Evolutionary conservation across 2,797 vertebrate genomes (phyloP).

Genomic region (Poecilia gillii): DNA sequence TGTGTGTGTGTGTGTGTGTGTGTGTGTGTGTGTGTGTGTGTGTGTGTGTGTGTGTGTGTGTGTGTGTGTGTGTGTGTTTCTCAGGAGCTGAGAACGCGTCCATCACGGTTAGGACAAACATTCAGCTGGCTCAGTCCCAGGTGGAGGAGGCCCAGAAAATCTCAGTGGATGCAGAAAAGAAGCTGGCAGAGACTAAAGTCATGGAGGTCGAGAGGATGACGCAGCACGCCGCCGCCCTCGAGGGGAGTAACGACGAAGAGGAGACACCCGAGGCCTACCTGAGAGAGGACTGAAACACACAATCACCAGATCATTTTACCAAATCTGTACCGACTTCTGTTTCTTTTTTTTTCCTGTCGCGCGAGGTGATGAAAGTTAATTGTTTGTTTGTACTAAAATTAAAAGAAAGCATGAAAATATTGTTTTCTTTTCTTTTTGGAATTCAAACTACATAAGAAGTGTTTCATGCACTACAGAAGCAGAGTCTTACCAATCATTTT

Average conservation of each 20-base stretch:
- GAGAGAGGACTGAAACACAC: constrained; percentile 87
- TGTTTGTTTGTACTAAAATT: neutral
- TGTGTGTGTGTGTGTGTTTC: constrained; percentile 9
- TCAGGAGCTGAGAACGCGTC: constrained; percentile 92
- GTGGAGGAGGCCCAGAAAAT: constrained; percentile 86
- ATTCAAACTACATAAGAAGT: neutral
- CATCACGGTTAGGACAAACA: constrained; percentile 82
- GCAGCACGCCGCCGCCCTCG: constrained; percentile 56
- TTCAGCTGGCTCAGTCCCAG: constrained; percentile 87
- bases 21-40: constrained; percentile 16
- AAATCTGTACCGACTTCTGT: neutral
- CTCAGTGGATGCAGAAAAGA: constrained; percentile 86
- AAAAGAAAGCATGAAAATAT: neutral
- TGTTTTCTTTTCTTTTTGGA: neutral
- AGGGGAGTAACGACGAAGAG: constrained; percentile 67
- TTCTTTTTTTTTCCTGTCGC: neutral
- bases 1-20: too few species aligned
- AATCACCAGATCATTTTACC: neutral
- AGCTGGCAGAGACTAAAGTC: constrained; percentile 87
- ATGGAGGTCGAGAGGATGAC: constrained; percentile 87
- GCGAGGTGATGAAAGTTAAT: neutral
- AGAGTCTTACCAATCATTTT: too few species aligned
- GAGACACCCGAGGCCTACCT: constrained; percentile 89
- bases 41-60: constrained; percentile 1
- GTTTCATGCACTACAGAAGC: neutral